Evolutionary conservation across 1,140 invertebrate species (phyloP).

Genomic region (Acromyrmex charruanus): DNA sequence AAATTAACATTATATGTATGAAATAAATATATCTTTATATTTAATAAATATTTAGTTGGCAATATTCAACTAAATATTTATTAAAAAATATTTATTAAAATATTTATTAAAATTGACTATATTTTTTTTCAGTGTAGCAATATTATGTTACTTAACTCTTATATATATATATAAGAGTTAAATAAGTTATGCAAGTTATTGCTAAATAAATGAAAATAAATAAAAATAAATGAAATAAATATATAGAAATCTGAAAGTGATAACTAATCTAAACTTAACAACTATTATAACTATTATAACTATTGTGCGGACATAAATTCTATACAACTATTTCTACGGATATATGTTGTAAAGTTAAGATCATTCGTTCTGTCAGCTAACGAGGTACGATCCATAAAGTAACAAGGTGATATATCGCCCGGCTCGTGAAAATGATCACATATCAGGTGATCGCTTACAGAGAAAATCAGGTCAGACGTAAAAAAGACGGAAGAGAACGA

Average conservation of each 20-base stretch:
- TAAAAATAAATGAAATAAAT: neutral
- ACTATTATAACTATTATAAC: constrained; percentile 23
- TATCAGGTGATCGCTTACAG: constrained; percentile 53
- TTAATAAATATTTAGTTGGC: too few species aligned
- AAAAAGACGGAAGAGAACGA: constrained; percentile 27
- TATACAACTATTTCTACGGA: neutral
- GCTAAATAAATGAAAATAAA: neutral
- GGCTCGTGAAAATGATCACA: constrained; percentile 39
- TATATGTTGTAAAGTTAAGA: constrained; percentile 34
- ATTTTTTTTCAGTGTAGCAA: neutral
- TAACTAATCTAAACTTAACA: neutral
- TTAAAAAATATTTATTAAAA: too few species aligned
- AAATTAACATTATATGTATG: too few species aligned
- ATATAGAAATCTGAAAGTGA: neutral
- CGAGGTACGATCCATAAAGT: constrained; percentile 44
- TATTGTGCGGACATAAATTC: constrained; percentile 19
- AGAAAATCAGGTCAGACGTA: constrained; percentile 46
- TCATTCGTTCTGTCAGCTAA: constrained; percentile 53
- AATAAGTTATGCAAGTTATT: neutral
- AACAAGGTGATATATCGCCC: constrained; percentile 45
- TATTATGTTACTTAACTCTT: too few species aligned
- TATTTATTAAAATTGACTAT: too few species aligned
- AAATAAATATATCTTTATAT: too few species aligned
- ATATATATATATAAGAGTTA: neutral
- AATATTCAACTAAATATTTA: too few species aligned